Percentiles rank a stretch among this genome's conserved stretches.
Evolutionary conservation across 64 coral and sea anemone genomes (phyloP).

Genomic region (Pocillopora verrucosa): DNA sequence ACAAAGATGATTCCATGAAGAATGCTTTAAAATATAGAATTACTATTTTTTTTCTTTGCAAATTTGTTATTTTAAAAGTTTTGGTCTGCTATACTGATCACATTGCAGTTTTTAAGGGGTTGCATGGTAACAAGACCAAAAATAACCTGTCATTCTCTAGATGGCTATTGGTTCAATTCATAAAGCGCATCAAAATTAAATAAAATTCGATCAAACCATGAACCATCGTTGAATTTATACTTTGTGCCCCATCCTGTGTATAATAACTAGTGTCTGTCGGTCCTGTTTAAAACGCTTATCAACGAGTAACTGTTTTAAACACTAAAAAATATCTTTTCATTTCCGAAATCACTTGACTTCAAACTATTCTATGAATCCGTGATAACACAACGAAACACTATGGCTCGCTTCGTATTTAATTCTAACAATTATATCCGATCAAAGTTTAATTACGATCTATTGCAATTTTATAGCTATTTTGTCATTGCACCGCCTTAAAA

Average conservation of each 20-base stretch:
- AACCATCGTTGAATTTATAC: neutral
- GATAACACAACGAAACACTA: neutral
- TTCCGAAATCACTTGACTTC: neutral
- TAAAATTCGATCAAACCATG: neutral
- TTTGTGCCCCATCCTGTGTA: neutral
- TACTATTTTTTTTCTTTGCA: neutral
- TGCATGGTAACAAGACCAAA: neutral
- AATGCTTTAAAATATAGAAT: neutral
- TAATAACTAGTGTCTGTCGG: neutral
- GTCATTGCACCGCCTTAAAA: neutral
- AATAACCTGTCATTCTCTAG: neutral
- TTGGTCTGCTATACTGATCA: neutral
- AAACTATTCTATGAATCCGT: neutral
- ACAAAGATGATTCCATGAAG: neutral
- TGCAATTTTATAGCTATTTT: neutral
- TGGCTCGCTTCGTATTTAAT: neutral
- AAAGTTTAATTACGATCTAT: neutral
- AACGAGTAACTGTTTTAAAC: constrained; percentile 1
- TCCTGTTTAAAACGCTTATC: neutral
- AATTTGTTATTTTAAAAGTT: neutral
- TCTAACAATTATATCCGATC: neutral
- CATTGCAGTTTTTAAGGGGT: neutral
- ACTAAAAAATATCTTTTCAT: neutral
- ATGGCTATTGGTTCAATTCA: neutral
- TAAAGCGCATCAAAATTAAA: neutral